Conservation (phyloP, 2,888 invertebrate species). For the Melanotus villosus region DNA sequence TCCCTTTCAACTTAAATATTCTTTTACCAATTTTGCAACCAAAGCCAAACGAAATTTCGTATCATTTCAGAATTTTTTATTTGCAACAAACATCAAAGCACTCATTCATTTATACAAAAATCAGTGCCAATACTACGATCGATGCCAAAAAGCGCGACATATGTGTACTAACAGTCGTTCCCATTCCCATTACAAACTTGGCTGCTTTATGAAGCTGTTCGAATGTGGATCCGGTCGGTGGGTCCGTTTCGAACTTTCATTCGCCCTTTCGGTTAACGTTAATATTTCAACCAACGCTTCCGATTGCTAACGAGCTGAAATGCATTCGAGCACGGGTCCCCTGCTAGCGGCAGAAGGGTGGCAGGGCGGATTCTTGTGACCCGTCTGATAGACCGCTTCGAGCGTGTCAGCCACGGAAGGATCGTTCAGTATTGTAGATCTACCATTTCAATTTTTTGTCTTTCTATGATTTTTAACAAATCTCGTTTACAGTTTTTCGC, state of each 20-base stretch:
- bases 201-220: conserved; percentile 18
- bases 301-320: conserved; percentile 38
- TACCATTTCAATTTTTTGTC: conserved; percentile 15
- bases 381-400: conserved; percentile 22
- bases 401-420: conserved; percentile 19
- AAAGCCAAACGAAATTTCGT: too few species aligned
- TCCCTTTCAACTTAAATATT: too few species aligned
- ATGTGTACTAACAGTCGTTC: conserved; percentile 1
- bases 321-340: conserved; percentile 25
- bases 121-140: too few species aligned
- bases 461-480: not conserved
- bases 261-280: conserved; percentile 28
- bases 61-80: too few species aligned
- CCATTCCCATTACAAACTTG: conserved; percentile 10
- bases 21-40: too few species aligned
- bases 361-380: conserved; percentile 15
- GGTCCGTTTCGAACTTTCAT: conserved; percentile 21
- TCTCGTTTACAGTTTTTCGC: not conserved
- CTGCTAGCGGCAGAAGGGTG: conserved; percentile 16
- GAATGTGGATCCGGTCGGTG: conserved; percentile 6
- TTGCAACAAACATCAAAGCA: too few species aligned
- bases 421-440: conserved; percentile 14
- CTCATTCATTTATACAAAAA: too few species aligned
- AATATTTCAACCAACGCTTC: conserved; percentile 34
- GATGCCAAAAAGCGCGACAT: not conserved